A percentile compares a stretch with the other conserved stretches of the same genome.
Evolutionary conservation across 1,140 invertebrate genomes (phyloP).

Genomic region (Melipona quadrifasciata): DNA sequence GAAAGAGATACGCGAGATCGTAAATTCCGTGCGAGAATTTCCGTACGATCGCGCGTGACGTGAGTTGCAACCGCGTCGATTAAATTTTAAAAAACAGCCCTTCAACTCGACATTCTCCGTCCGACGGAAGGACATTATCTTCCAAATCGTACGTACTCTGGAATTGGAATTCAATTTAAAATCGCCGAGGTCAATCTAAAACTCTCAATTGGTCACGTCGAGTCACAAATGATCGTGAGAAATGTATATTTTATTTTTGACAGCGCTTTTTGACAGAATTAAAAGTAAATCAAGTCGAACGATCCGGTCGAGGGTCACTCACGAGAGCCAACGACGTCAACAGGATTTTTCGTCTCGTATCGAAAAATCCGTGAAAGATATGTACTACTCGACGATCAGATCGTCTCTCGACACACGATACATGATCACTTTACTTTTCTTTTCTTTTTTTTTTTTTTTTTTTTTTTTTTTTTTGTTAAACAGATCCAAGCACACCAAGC

Average conservation of each 20-base stretch:
- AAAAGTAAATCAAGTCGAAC: too few species aligned
- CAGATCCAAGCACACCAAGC: neutral
- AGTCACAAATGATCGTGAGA: neutral
- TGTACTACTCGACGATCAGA: neutral
- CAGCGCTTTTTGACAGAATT: too few species aligned
- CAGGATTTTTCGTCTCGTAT: neutral
- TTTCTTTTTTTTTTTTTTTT: neutral
- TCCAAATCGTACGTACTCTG: neutral
- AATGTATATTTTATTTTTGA: too few species aligned
- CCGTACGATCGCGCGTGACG: constrained; percentile 4
- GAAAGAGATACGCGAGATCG: neutral
- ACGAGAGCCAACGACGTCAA: neutral
- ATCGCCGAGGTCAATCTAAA: neutral
- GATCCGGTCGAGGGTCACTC: neutral
- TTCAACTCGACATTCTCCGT: neutral
- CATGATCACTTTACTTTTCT: neutral
- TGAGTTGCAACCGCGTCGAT: neutral
- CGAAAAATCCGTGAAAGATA: neutral
- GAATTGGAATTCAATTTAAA: neutral
- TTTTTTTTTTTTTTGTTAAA: neutral
- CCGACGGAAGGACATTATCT: neutral
- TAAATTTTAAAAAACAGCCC: neutral
- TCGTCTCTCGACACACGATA: neutral
- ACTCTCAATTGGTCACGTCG: neutral
- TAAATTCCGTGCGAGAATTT: constrained; percentile 1